Percentiles rank a stretch among this genome's conserved stretches.
Conservation (phyloP, 2,113 vertebrate species). For the Actenoides hombroni region DNA sequence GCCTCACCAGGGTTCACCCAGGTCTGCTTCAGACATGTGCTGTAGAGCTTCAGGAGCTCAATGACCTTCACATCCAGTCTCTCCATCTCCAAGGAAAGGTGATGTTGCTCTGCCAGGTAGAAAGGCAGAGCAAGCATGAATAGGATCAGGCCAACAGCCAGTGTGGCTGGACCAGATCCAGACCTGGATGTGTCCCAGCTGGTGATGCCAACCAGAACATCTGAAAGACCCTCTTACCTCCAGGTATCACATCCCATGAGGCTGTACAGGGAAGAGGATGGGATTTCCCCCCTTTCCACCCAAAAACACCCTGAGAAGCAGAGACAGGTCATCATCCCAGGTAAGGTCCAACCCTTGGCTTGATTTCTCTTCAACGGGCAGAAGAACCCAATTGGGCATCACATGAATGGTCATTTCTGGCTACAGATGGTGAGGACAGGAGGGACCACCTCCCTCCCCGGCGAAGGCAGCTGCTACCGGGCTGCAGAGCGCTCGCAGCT, state of each 20-base stretch:
- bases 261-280: neutral
- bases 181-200: neutral
- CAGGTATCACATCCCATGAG: fast-evolving
- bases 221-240: neutral
- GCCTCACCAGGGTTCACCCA: neutral
- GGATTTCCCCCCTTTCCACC: neutral
- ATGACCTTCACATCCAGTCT: conserved; percentile 78
- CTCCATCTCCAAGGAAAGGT: conserved; percentile 65
- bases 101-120: neutral
- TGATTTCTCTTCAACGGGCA: neutral
- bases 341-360: neutral
- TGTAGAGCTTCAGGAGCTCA: conserved; percentile 71
- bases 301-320: neutral
- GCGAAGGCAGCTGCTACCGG: neutral
- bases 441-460: neutral
- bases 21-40: conserved; percentile 72
- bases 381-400: neutral
- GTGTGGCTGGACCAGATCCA: neutral
- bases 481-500: neutral
- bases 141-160: neutral
- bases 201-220: neutral
- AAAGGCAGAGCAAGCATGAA: neutral
- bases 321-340: neutral
- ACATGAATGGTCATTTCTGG: fast-evolving
- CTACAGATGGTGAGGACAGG: neutral